Conservation (phyloP, 2,113 vertebrate genomes). For the Perca schrenkii region DNA sequence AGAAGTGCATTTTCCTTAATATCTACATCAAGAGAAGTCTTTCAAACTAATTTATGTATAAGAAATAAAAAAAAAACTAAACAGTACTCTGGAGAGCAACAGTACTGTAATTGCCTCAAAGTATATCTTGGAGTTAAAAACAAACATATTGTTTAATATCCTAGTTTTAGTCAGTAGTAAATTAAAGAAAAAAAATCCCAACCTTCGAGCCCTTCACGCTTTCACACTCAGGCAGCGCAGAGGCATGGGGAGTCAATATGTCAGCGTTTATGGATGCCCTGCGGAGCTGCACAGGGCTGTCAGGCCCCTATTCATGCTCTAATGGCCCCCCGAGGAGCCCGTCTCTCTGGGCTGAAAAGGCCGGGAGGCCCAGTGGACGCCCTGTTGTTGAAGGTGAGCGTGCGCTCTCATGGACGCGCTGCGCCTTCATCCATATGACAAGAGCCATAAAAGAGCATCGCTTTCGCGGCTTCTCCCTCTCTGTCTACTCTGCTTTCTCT, state of each 20-base stretch:
- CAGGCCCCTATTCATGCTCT: slow-evolving; percentile 90
- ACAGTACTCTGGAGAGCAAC: not conserved
- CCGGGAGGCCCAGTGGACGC: slow-evolving; percentile 85
- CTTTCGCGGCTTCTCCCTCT: slow-evolving; percentile 72
- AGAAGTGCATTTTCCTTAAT: not conserved
- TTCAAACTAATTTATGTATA: slow-evolving; percentile 13
- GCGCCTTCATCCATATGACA: slow-evolving; percentile 86
- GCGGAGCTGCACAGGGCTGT: slow-evolving; percentile 88
- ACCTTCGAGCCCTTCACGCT: slow-evolving; percentile 84
- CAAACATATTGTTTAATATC: slow-evolving; percentile 65
- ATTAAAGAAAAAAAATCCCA: slow-evolving; percentile 75
- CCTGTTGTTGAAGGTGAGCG: slow-evolving; percentile 91
- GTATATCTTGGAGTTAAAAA: slow-evolving; percentile 45
- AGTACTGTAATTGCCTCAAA: not conserved
- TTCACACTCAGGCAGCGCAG: slow-evolving; percentile 89
- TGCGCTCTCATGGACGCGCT: slow-evolving; percentile 83
- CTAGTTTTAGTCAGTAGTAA: slow-evolving; percentile 57
- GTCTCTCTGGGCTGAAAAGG: slow-evolving; percentile 87
- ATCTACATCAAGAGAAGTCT: not conserved
- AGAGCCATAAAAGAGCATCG: slow-evolving; percentile 85
- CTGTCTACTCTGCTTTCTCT: slow-evolving; percentile 71
- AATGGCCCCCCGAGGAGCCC: slow-evolving; percentile 92
- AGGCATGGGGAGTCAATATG: slow-evolving; percentile 91
- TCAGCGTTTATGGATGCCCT: slow-evolving; percentile 93
- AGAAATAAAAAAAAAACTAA: not conserved